These are phyloP conservation scores for Hyperopisus bebe DNA, from an alignment of 2,113 vertebrate genomes.

Conservation along the genomic window DNA sequence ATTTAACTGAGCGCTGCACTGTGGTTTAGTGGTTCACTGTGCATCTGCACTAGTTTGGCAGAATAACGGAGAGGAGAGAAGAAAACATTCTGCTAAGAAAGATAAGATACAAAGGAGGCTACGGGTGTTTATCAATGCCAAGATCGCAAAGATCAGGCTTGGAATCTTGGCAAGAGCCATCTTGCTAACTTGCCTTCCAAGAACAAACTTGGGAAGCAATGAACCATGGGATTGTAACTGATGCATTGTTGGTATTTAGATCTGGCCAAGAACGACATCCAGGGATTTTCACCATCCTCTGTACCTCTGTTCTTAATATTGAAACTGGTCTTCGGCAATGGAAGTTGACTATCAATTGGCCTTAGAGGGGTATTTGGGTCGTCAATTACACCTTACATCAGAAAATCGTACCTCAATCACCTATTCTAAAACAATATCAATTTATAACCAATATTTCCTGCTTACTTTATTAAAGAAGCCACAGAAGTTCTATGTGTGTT, in stretches of 20 bases:
- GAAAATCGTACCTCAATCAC: background rate
- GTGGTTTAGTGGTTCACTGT: background rate
- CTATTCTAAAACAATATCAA: background rate
- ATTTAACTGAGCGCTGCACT: background rate
- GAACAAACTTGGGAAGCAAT: background rate
- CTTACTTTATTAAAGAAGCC: background rate
- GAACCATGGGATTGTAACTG: background rate
- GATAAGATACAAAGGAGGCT: background rate
- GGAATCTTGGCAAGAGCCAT: background rate
- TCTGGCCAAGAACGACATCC: background rate
- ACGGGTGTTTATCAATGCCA: background rate
- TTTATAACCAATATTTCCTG: background rate
- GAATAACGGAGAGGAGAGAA: background rate
- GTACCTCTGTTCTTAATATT: background rate
- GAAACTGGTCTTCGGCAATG: background rate
- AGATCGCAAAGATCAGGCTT: background rate
- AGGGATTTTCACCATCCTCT: background rate
- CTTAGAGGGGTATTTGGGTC: background rate
- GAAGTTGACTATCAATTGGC: background rate
- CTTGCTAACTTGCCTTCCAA: background rate
- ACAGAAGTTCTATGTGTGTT: background rate
- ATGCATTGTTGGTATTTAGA: background rate
- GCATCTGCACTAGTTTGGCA: background rate
- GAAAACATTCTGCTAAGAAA: background rate
- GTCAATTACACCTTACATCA: background rate